These are phyloP conservation scores for Pimpla rufipes DNA, from an alignment of 2,888 invertebrate genomes.

Conservation along the genomic window DNA sequence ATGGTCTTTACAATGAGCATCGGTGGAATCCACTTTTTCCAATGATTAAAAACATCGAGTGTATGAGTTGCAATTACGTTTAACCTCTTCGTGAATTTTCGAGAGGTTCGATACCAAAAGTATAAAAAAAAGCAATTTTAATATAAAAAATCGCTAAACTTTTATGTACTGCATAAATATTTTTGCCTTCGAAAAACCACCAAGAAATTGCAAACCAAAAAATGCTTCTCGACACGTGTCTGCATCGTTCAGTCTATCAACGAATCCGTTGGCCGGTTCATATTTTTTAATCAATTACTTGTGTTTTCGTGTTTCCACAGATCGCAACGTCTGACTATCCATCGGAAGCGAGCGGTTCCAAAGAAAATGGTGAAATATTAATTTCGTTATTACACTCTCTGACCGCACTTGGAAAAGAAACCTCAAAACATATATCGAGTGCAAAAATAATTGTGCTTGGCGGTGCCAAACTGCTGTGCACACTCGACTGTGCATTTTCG, in stretches of 20 bases:
- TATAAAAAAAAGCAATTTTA: too few relatives aligned
- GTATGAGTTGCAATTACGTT: too few relatives aligned
- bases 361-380: neutral
- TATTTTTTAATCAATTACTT: neutral
- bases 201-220: neutral
- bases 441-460: constrained; percentile 3
- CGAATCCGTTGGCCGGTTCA: neutral
- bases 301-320: neutral
- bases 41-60: neutral
- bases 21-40: neutral
- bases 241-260: neutral
- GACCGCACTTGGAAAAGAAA: neutral
- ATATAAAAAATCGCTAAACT: too few relatives aligned
- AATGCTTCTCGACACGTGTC: neutral
- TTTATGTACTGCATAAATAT: too few relatives aligned
- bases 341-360: neutral
- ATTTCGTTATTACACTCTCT: neutral
- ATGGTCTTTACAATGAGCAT: neutral
- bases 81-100: too few relatives aligned
- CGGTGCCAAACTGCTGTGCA: neutral
- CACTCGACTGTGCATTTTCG: neutral
- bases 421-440: neutral
- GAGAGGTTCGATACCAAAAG: too few relatives aligned
- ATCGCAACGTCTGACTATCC: constrained; percentile 1
- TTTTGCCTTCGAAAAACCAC: too few relatives aligned